Conservation (phyloP, 2,888 invertebrate species). For the Melieria picta region DNA sequence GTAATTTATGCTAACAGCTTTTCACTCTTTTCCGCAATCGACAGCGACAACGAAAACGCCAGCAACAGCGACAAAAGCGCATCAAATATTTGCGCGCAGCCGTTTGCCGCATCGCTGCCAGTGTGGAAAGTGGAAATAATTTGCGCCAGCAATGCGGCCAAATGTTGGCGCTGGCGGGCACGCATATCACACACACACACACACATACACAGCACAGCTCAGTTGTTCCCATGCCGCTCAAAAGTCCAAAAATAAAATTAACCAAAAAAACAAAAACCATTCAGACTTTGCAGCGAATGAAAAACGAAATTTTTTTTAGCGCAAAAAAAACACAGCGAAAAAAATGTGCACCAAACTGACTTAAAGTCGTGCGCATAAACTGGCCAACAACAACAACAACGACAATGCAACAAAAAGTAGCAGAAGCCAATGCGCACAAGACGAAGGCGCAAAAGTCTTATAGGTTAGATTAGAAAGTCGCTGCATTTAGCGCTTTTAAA, state of each 20-base stretch:
- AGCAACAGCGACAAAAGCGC: not conserved
- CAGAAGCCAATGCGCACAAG: not conserved
- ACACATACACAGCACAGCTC: constrained; percentile 1
- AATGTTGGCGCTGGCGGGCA: constrained; percentile 10
- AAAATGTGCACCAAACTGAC: no score
- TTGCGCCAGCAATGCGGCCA: constrained; percentile 35
- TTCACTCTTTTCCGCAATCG: constrained; percentile 33
- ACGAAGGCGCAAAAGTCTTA: constrained; percentile 34
- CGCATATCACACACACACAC: no score
- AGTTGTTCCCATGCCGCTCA: not conserved
- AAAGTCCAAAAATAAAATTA: constrained; percentile 1
- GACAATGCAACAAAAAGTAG: not conserved
- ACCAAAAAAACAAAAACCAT: not conserved
- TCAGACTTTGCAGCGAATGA: no score
- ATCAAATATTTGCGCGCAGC: not conserved
- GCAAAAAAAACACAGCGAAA: no score
- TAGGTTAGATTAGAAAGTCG: constrained; percentile 45
- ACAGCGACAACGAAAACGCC: not conserved
- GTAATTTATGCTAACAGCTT: constrained; percentile 35
- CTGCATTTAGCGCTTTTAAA: not conserved
- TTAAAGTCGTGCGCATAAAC: not conserved
- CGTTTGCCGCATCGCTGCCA: not conserved
- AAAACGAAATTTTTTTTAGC: no score
- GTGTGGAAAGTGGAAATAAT: constrained; percentile 44
- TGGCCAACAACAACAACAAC: not conserved